These are phyloP conservation scores for Pachyrhynchus sulphureomaculatus DNA, from an alignment of 1,140 invertebrate genomes.

Conservation along the genomic window DNA sequence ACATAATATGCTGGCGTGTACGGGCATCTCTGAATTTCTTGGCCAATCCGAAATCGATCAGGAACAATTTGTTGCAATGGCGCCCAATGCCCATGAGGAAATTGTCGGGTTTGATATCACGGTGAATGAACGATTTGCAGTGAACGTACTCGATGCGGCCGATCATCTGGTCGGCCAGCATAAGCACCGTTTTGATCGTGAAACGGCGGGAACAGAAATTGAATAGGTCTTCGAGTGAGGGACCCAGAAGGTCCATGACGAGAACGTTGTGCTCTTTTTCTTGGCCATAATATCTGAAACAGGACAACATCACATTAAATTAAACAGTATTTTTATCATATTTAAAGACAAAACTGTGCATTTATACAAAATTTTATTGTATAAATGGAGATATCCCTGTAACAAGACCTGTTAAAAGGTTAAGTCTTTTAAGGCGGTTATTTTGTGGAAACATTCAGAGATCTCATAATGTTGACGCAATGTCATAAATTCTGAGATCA, in stretches of 20 bases:
- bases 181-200: conserved; percentile 90
- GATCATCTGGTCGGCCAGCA: conserved; percentile 89
- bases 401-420: no score
- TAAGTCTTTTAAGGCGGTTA: no score
- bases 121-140: conserved; percentile 88
- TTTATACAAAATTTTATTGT: no score
- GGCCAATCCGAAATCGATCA: conserved; percentile 93
- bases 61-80: conserved; percentile 86
- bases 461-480: no score
- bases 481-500: no score
- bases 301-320: no score
- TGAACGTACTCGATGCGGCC: conserved; percentile 87
- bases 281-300: conserved; percentile 65
- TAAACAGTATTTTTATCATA: no score
- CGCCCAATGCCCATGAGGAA: conserved; percentile 94
- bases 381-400: no score
- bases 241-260: conserved; percentile 90
- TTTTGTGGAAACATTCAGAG: no score
- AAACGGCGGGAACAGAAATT: conserved; percentile 90
- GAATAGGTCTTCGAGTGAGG: conserved; percentile 89
- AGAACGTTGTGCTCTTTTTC: conserved; percentile 87
- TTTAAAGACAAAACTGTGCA: no score
- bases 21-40: conserved; percentile 87
- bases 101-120: conserved; percentile 92
- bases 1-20: conserved; percentile 59